Base-by-base conservation (phyloP, 2,888 invertebrate species). In the Hesperia comma region DNA sequence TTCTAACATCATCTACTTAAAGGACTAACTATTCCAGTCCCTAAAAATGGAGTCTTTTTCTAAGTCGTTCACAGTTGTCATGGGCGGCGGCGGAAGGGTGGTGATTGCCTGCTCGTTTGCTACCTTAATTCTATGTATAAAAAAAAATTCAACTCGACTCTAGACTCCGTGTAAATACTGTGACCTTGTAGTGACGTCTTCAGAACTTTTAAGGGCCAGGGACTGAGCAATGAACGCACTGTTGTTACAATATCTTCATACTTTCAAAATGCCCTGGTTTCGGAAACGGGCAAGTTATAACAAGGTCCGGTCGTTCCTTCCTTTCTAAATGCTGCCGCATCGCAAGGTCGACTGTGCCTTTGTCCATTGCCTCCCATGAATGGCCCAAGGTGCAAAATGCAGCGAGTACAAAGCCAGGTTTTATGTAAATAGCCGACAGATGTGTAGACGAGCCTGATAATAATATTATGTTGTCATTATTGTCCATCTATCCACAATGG, bases 311-410 rank as follows among this genome's bases (percentile, higher is more conserved):
- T 69, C 76, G 77, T 77, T 80, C 75, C 80, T 80, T 83, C 88
- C 87, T 83, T 87, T 88, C 88, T 86, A 86, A 87, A 83, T 75
- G 70, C 71, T 75, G 74, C 78, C 77, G 76, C 79, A 83, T 80
- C 80, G 64, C 84, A 85, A 87, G 87, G 87, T 79, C 83, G 71
- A 14, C 43, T n/a, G 57, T 68, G 60, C 60, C 63, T 60, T 49
- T 43, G 61, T 51, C 61, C 61, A 69, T 54, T 60, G 56, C 49
- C 54, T 49, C 10, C 63, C 37, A 33, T 21, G 43, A 32, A 61
- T 69, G 62, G 64, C 43, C 43, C 67, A 68, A 64, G 68, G 40
- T 57, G 2, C 68, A 74, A 77, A 70, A 56, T n/a, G 73, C 0
- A 66, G 62, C 69, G 33, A 17, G 37, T 37, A 37, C 12, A 37